A percentile compares a stretch with the other conserved stretches of the same genome.
Evolutionary conservation across 2,888 invertebrate species (phyloP).

Genomic region (Eupithecia subfuscata): DNA sequence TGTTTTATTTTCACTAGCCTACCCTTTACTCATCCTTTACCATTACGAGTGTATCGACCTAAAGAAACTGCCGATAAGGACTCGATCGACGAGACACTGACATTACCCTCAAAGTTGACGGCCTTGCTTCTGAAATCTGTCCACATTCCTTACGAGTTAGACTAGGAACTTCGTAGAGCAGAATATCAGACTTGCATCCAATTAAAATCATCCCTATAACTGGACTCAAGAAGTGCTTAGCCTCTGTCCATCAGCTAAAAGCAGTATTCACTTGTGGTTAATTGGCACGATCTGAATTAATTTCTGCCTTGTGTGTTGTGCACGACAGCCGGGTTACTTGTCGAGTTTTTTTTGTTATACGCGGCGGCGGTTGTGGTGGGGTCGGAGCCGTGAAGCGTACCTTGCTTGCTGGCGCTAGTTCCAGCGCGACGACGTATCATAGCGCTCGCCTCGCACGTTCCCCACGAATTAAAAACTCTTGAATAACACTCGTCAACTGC

Average conservation of each 20-base stretch:
- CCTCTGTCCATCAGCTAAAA: conserved; percentile 32
- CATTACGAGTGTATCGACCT: conserved; percentile 31
- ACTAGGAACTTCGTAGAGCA: conserved; percentile 6
- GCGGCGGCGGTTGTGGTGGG: conserved; percentile 51
- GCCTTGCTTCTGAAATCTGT: conserved; percentile 34
- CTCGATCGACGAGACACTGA: conserved; percentile 31
- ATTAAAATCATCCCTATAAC: conserved; percentile 12
- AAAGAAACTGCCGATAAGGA: conserved; percentile 27
- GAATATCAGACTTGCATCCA: background rate
- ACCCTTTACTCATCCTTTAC: conserved; percentile 28
- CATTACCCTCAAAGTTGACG: conserved; percentile 36
- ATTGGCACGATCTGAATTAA: conserved; percentile 49
- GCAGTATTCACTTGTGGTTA: conserved; percentile 42
- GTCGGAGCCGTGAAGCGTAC: conserved; percentile 53
- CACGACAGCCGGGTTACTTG: conserved; percentile 28
- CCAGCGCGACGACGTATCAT: conserved; percentile 58
- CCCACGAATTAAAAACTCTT: conserved; percentile 26
- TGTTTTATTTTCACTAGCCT: conserved; percentile 17
- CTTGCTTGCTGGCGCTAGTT: conserved; percentile 70
- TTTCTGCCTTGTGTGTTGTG: conserved; percentile 43
- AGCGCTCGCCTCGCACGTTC: conserved; percentile 58
- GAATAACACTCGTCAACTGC: conserved; percentile 43
- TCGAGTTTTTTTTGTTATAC: conserved; percentile 53
- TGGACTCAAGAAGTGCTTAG: conserved; percentile 25
- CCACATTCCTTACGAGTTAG: conserved; percentile 6